Conservation (phyloP, 2,888 invertebrate genomes). For the Gymnoscelis rufifasciata region DNA sequence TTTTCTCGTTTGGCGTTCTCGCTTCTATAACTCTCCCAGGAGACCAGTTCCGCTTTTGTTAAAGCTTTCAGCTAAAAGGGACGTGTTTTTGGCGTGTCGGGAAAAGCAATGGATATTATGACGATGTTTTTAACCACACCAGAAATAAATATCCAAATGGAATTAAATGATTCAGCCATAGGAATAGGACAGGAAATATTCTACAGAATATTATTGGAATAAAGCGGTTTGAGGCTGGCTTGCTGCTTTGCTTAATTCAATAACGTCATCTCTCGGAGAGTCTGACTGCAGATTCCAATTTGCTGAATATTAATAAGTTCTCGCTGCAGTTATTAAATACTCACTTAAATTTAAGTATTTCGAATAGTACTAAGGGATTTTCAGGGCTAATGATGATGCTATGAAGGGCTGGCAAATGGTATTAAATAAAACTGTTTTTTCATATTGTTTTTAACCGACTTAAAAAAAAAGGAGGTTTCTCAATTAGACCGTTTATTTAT, state of each 20-base stretch:
- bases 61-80: constrained; percentile 33
- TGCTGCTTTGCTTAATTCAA: constrained; percentile 29
- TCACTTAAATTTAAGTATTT: constrained; percentile 19
- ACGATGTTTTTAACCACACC: too few species aligned
- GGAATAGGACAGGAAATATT: constrained; percentile 11
- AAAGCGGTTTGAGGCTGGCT: constrained; percentile 22
- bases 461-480: too few species aligned
- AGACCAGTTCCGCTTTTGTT: constrained; percentile 38
- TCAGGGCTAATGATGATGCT: too few species aligned
- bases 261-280: constrained; percentile 27
- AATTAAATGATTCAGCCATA: constrained; percentile 10
- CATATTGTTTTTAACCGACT: too few species aligned
- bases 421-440: too few species aligned
- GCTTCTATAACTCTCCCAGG: constrained; percentile 38
- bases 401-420: too few species aligned
- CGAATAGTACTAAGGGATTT: too few species aligned
- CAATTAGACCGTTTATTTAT: too few species aligned
- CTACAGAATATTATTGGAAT: constrained; percentile 16
- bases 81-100: constrained; percentile 24
- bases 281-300: constrained; percentile 30
- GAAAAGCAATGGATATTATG: constrained; percentile 15
- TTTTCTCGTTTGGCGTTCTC: constrained; percentile 28
- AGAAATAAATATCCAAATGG: background rate
- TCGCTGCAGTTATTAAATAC: constrained; percentile 21
- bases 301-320: constrained; percentile 29